phyloP scores from a whole-genome alignment of 2,888 invertebrate genomes.

The Chrysotoxum bicinctum region DNA sequence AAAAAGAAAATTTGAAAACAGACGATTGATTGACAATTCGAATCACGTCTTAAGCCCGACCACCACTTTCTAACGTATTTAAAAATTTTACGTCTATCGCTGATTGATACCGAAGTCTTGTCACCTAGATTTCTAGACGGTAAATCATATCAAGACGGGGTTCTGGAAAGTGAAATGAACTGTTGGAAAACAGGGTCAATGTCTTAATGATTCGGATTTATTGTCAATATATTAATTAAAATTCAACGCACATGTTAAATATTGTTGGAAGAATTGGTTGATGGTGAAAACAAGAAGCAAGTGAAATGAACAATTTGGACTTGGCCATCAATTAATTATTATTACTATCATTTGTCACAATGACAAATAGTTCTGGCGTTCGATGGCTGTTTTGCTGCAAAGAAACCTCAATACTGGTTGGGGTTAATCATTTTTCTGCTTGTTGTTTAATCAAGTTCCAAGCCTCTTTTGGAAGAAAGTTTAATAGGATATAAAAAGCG shows the following conservation, averaged over 20 bases:
- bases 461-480: too few species aligned
- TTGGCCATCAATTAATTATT: neutral
- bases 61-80: conserved; percentile 65
- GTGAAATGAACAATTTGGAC: conserved; percentile 13
- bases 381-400: neutral
- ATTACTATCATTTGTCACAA: neutral
- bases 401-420: neutral
- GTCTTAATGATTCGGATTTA: conserved; percentile 9
- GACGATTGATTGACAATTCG: conserved; percentile 49
- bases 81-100: conserved; percentile 7
- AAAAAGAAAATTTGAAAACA: conserved; percentile 26
- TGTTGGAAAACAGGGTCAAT: conserved; percentile 11
- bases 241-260: neutral
- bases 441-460: too few species aligned
- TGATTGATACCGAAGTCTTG: neutral
- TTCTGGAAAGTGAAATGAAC: conserved; percentile 32
- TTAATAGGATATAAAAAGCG: too few species aligned
- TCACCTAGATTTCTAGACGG: conserved; percentile 23
- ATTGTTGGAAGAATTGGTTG: neutral
- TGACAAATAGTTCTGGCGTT: neutral
- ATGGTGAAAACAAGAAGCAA: conserved; percentile 13
- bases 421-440: neutral
- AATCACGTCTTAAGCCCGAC: conserved; percentile 44
- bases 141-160: neutral
- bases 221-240: conserved; percentile 18